Evolutionary conservation across 1,140 invertebrate genomes (phyloP), one percentile per base, ranked within the genome.

Genomic region (Macrotrachela quadricornifera): DNA sequence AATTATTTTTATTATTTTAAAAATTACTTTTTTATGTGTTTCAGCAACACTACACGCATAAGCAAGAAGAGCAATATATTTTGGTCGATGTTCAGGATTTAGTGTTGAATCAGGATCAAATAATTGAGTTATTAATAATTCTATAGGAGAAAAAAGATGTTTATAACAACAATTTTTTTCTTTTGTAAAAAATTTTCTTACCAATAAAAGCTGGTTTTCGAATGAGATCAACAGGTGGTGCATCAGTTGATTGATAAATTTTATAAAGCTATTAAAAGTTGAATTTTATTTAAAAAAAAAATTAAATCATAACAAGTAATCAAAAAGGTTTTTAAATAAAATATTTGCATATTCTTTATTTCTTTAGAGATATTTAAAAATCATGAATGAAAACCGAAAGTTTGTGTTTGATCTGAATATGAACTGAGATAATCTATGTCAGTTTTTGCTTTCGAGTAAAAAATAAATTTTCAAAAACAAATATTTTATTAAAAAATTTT

Each of bases 41-140:
- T 96, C 90, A 60, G 80, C 80, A 0, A 96, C 87, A 66, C 85
- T 88, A 2, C 86, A 80, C 10, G 88, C 85, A 73, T 95, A 97
- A 4, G 90, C 86, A 51, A 96, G 68, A 41, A 97, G 70, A 70
- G 83, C 86, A 62, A 96, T 84, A 63, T 97, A 97, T 67, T 96
- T 97, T 3, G 85, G 79, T 71, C 92, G 91, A 64, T 96, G 87
- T 62, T 97, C 91, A 0, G 82, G 83, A 70, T 94, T 91, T 43
- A 95, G 72, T 72, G 92, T 91, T 3, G 82, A 79, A 13, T 83
- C 82, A 16, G 84, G 80, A 64, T 86, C 88, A 63, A 96, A 97
- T 13, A 97, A 67, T 0, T 84, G 77, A 70, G 94, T 88, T 21
- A 94, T 81, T 0, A 97, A 71, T 17, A 97, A 73, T 72, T 97